phyloP scores from a whole-genome alignment of 2,113 vertebrate genomes.

The Ophthalmolycus amberensis region DNA sequence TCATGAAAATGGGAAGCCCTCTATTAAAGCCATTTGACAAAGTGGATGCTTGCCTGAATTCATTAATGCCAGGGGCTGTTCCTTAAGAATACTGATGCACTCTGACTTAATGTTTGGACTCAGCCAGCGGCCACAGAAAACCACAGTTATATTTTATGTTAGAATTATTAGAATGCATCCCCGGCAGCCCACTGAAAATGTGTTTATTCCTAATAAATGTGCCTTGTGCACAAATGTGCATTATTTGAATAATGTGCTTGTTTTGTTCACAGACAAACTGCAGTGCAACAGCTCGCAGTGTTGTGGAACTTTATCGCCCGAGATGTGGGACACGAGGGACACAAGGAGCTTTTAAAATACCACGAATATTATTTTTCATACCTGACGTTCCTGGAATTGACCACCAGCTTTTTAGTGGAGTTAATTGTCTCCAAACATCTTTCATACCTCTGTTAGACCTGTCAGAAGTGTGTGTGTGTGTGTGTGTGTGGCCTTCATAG shows the following conservation, averaged over 20 bases:
- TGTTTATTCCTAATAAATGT: slow-evolving; percentile 28
- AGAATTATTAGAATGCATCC: slow-evolving; percentile 22
- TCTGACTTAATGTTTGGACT: slow-evolving; percentile 42
- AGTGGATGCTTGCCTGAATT: slow-evolving; percentile 75
- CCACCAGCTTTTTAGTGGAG: slow-evolving; percentile 18
- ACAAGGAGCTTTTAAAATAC: slow-evolving; percentile 31
- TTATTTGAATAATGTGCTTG: slow-evolving; percentile 14
- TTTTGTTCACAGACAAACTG: slow-evolving; percentile 37
- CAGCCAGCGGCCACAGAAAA: slow-evolving; percentile 31
- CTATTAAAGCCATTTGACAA: slow-evolving; percentile 76
- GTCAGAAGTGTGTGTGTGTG: slow-evolving; percentile 30
- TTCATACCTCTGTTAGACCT: slow-evolving; percentile 43
- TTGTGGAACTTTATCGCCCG: slow-evolving; percentile 14
- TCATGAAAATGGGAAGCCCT: slow-evolving; percentile 71
- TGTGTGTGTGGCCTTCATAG: slow-evolving; percentile 34
- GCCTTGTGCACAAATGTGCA: background rate
- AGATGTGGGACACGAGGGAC: background rate
- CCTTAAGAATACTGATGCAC: slow-evolving; percentile 75
- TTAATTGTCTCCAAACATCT: slow-evolving; percentile 55
- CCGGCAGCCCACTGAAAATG: slow-evolving; percentile 15
- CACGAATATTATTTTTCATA: slow-evolving; percentile 32
- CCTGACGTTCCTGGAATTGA: slow-evolving; percentile 47
- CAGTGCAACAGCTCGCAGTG: slow-evolving; percentile 17
- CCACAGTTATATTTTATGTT: slow-evolving; percentile 16
- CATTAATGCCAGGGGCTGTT: slow-evolving; percentile 61